Evolutionary conservation across 2,888 invertebrate species (phyloP), one percentile per base, ranked within the genome.

Genomic region (Buathra laborator): DNA sequence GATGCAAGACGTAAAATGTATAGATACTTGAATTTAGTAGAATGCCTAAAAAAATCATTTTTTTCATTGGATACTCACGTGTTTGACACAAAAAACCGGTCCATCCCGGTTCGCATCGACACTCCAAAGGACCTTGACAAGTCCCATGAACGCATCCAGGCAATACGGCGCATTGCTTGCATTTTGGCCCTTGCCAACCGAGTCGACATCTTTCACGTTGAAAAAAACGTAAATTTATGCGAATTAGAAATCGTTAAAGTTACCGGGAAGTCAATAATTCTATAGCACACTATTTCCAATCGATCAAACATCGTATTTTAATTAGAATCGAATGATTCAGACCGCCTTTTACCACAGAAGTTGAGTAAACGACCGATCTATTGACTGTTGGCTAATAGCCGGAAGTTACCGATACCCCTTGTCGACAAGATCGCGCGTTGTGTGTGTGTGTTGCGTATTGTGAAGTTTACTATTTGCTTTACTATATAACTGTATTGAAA

Each of bases 131-230:
- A 92, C 97, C 97, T 88, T 96, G 96, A 94, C 99, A 99, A 91
- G 96, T 97, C 10, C 99, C 99, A 91, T 98, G 97, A 90, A 97
- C 96, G 94, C 99, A 99, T 87, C 98, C 98, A 0, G 99, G 98
- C 90, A 98, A 94, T 2, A 97, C 96, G 92, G 98, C 97, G 93
- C 98, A 99, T 86, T 97, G 96, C 89, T 97, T 96, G 94, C 99
- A 99, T 12, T 96, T 96, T 62, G 96, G 95, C 0, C 99, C 99
- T 7, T 97, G 95, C 98, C 98, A 99, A 77, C 99, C 99, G n/a
- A 98, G 94, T 66, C 97, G 96, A 93, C 99, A 99, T 89, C 97
- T 96, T 80, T 68, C 14, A 5, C 24, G 62, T 51, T 14, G 10
- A 72, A 68, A 46, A 46, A 53, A 44, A 14, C 2, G 9, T 2